Conservation (phyloP, 1,140 invertebrate genomes). For the Andrena cerasifolii region DNA sequence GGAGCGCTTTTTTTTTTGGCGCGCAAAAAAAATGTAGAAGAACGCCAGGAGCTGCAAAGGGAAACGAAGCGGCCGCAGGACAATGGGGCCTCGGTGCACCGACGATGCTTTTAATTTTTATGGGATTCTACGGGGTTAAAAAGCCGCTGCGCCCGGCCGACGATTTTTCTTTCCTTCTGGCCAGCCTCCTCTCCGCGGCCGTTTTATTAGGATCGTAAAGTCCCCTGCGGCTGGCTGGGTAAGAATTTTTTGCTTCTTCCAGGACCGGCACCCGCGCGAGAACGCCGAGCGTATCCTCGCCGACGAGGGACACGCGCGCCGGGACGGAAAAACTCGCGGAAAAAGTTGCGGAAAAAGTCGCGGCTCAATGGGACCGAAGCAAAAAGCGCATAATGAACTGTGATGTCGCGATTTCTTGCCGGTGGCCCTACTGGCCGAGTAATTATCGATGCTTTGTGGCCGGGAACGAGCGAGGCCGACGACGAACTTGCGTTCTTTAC, state of each 20-base stretch:
- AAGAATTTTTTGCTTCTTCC: not conserved
- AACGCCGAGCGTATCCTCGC: not conserved
- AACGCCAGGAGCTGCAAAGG: not conserved
- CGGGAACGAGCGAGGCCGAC: not conserved
- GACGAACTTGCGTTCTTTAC: not conserved
- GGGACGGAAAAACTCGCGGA: conserved; percentile 27
- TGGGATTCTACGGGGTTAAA: conserved; percentile 43
- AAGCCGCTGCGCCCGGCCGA: conserved; percentile 16
- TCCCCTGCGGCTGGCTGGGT: conserved; percentile 24
- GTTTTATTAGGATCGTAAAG: conserved; percentile 52
- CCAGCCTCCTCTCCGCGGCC: conserved; percentile 17
- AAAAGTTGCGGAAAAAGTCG: conserved; percentile 37
- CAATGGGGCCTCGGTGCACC: conserved; percentile 43
- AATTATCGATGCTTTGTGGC: conserved; percentile 25
- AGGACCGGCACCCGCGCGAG: too few relatives aligned
- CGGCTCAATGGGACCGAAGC: conserved; percentile 2
- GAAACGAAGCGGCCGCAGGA: conserved; percentile 39
- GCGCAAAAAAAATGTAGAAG: conserved; percentile 58
- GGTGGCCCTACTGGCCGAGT: not conserved
- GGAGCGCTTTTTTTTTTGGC: not conserved
- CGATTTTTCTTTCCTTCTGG: not conserved
- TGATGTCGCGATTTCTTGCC: conserved; percentile 21
- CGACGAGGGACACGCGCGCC: not conserved
- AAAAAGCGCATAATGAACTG: conserved; percentile 42
- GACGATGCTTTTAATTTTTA: conserved; percentile 49